Evolutionary conservation across 2,888 invertebrate species (phyloP).

Genomic region (Podabrus alpinus): DNA sequence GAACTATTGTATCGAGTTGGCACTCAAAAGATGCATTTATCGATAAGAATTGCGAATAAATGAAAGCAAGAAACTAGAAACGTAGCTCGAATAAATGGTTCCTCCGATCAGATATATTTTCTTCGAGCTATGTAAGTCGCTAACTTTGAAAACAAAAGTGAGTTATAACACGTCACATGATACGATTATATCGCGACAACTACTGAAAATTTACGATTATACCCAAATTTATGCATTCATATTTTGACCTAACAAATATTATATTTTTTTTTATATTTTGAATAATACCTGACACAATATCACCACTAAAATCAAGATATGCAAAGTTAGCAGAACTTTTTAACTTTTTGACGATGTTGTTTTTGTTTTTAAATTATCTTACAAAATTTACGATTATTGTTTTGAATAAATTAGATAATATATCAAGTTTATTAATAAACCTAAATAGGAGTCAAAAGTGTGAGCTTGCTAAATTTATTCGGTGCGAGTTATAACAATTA

Average conservation of each 20-base stretch:
- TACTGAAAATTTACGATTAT: constrained; percentile 17
- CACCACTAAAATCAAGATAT: neutral
- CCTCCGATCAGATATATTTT: constrained; percentile 20
- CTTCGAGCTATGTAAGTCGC: constrained; percentile 8
- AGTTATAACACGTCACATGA: constrained; percentile 34
- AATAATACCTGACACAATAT: neutral
- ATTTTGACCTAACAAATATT: constrained; percentile 1
- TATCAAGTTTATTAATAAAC: neutral
- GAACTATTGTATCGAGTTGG: constrained; percentile 19
- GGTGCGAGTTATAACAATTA: neutral
- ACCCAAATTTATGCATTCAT: constrained; percentile 8
- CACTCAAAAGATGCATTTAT: constrained; percentile 19
- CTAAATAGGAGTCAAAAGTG: neutral
- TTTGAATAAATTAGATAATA: neutral
- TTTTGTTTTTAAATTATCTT: neutral
- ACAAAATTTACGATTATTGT: neutral
- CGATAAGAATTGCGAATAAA: constrained; percentile 26
- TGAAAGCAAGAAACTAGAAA: constrained; percentile 27
- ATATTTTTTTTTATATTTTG: neutral
- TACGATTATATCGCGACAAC: constrained; percentile 26
- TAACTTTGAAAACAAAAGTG: constrained; percentile 35
- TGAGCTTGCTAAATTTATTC: neutral
- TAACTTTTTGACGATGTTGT: neutral
- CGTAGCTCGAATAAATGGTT: constrained; percentile 22
- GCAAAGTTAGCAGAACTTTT: neutral